Percentiles rank a stretch among this genome's conserved stretches.
Conservation (phyloP, 2,113 vertebrate genomes). For the Callocephalon fimbriatum region DNA sequence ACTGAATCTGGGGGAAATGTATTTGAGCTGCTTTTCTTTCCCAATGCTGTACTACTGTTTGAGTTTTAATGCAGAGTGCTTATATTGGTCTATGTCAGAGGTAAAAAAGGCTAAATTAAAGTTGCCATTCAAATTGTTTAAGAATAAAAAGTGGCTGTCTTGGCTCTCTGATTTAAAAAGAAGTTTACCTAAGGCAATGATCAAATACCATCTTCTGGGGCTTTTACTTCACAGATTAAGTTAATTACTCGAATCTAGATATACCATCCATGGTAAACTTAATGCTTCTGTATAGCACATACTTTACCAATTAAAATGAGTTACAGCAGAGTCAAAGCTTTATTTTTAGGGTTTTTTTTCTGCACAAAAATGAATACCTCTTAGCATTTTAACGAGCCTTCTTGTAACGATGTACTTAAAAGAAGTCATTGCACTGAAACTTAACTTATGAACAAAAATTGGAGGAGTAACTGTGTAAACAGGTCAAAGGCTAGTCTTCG, state of each 20-base stretch:
- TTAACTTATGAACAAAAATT: slow-evolving; percentile 67
- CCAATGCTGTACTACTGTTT: slow-evolving; percentile 84
- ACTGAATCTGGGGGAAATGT: slow-evolving; percentile 73
- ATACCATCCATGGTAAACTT: neutral
- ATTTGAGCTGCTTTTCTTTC: slow-evolving; percentile 79
- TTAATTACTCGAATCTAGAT: neutral
- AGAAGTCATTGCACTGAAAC: slow-evolving; percentile 79
- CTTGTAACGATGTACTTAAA: slow-evolving; percentile 69
- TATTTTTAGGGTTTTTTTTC: slow-evolving; percentile 71
- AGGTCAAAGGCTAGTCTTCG: slow-evolving; percentile 21
- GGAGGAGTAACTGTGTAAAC: slow-evolving; percentile 58
- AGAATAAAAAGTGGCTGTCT: slow-evolving; percentile 64
- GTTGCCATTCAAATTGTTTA: slow-evolving; percentile 61
- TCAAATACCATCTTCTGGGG: slow-evolving; percentile 31
- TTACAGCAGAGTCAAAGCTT: slow-evolving; percentile 54
- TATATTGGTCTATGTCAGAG: slow-evolving; percentile 76
- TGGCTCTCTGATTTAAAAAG: slow-evolving; percentile 64
- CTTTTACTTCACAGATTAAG: slow-evolving; percentile 18
- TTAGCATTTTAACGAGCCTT: slow-evolving; percentile 80
- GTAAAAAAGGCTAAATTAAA: slow-evolving; percentile 68
- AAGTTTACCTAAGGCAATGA: slow-evolving; percentile 65
- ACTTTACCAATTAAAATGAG: neutral
- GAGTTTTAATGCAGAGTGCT: slow-evolving; percentile 80
- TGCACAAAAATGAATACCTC: slow-evolving; percentile 79
- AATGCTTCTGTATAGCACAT: slow-evolving; percentile 43